Percentiles rank a stretch among this genome's conserved stretches.
Conservation (phyloP, 1,140 invertebrate genomes). For the Sycophaga agraensis region DNA sequence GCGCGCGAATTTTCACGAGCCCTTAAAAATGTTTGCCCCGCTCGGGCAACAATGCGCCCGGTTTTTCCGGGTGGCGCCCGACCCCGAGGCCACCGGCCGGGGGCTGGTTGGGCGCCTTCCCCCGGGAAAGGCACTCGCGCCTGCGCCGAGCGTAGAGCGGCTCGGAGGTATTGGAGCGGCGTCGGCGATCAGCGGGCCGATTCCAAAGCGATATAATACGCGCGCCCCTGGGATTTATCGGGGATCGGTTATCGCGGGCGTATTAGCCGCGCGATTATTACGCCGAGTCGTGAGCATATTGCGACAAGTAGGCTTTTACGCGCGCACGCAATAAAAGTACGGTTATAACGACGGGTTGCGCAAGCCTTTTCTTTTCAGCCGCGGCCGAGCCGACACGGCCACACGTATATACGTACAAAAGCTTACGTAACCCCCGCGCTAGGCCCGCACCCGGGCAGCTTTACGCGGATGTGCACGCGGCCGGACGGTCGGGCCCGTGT, state of each 20-base stretch:
- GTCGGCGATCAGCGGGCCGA: too few relatives aligned
- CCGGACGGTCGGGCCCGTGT: too few relatives aligned
- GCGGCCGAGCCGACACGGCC: background rate
- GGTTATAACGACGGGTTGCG: slow-evolving; percentile 18
- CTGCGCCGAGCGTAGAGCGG: too few relatives aligned
- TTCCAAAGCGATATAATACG: too few relatives aligned
- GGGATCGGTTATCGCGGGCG: too few relatives aligned
- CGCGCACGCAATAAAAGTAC: background rate
- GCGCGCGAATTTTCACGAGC: slow-evolving; percentile 36
- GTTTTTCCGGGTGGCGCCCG: too few relatives aligned
- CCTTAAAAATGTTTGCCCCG: slow-evolving; percentile 33
- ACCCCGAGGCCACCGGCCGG: too few relatives aligned
- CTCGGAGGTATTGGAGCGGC: too few relatives aligned
- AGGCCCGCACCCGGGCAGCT: background rate
- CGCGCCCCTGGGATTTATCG: too few relatives aligned
- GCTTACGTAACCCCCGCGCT: background rate
- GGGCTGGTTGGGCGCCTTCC: too few relatives aligned
- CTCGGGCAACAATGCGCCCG: slow-evolving; percentile 3
- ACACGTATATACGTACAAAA: slow-evolving; percentile 2
- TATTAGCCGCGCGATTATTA: background rate
- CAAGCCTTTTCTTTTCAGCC: slow-evolving; percentile 18
- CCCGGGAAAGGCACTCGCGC: too few relatives aligned
- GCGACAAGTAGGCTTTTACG: background rate
- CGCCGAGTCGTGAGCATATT: background rate
- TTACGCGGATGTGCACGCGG: too few relatives aligned